Evolutionary conservation across 2,797 vertebrate genomes (phyloP).

Genomic region (Acanthiza pusilla): DNA sequence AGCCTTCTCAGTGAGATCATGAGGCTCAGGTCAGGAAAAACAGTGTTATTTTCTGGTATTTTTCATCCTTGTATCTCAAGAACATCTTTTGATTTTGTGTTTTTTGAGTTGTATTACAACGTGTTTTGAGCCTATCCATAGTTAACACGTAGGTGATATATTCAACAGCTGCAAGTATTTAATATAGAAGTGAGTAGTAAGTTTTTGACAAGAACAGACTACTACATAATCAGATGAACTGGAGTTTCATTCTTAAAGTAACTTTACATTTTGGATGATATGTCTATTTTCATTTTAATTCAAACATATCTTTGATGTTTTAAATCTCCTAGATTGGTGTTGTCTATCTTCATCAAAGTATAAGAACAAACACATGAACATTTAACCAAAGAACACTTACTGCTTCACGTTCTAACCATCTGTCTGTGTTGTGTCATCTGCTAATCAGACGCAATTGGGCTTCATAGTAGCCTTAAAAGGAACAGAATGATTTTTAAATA

Average conservation of each 20-base stretch:
- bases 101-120: not conserved
- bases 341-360: not conserved
- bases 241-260: not conserved
- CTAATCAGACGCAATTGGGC: not conserved
- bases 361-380: not conserved
- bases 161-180: not conserved
- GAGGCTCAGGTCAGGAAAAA: not conserved
- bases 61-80: not conserved
- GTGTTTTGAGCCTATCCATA: not conserved
- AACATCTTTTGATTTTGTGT: not conserved
- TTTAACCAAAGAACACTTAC: not conserved
- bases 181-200: not conserved
- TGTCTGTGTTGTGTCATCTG: not conserved
- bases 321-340: not conserved
- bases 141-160: not conserved
- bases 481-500: not conserved
- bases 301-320: not conserved
- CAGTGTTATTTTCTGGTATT: not conserved
- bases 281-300: not conserved
- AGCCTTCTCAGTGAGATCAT: not conserved
- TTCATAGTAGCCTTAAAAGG: not conserved
- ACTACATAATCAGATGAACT: not conserved
- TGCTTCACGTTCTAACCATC: not conserved
- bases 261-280: not conserved
- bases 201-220: not conserved